Conservation (phyloP, 2,797 vertebrate species). For the Chelmon rostratus region DNA sequence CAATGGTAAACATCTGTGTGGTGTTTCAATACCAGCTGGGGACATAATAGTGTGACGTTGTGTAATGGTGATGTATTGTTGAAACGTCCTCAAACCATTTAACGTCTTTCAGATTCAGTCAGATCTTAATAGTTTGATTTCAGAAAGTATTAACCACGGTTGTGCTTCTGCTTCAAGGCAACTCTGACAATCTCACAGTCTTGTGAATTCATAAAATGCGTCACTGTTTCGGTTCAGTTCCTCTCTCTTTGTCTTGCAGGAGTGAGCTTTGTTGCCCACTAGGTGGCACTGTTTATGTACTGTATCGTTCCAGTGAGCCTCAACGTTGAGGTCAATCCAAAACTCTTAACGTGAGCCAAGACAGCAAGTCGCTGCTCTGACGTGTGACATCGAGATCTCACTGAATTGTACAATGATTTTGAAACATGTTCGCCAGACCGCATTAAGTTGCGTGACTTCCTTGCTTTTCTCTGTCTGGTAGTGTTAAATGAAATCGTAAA, state of each 20-base stretch:
- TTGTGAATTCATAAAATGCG: conserved; percentile 13
- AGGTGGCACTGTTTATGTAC: conserved; percentile 56
- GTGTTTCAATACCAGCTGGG: conserved; percentile 67
- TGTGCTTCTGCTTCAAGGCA: conserved; percentile 63
- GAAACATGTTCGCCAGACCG: conserved; percentile 19
- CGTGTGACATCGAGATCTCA: conserved; percentile 28
- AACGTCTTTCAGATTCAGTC: conserved; percentile 62
- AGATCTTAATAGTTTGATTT: conserved; percentile 49
- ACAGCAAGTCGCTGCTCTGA: conserved; percentile 12
- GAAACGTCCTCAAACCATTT: conserved; percentile 69
- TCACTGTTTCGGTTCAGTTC: conserved; percentile 24
- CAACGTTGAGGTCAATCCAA: conserved; percentile 9
- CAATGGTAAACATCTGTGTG: conserved; percentile 64
- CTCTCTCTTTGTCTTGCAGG: conserved; percentile 18
- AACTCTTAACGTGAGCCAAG: conserved; percentile 27
- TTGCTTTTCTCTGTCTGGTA: conserved; percentile 35
- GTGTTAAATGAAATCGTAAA: conserved; percentile 61
- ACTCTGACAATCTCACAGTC: conserved; percentile 73
- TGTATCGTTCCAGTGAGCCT: conserved; percentile 25
- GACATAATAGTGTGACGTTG: conserved; percentile 63
- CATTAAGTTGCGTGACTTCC: conserved; percentile 33
- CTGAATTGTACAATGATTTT: conserved; percentile 20
- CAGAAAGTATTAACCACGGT: conserved; percentile 68
- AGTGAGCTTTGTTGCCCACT: conserved; percentile 40
- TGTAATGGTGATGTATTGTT: conserved; percentile 69